A percentile compares a stretch with the other conserved stretches of the same genome.
These are phyloP conservation scores for Cantharis lateralis DNA, from an alignment of 2,888 invertebrate species.

Conservation along the genomic window DNA sequence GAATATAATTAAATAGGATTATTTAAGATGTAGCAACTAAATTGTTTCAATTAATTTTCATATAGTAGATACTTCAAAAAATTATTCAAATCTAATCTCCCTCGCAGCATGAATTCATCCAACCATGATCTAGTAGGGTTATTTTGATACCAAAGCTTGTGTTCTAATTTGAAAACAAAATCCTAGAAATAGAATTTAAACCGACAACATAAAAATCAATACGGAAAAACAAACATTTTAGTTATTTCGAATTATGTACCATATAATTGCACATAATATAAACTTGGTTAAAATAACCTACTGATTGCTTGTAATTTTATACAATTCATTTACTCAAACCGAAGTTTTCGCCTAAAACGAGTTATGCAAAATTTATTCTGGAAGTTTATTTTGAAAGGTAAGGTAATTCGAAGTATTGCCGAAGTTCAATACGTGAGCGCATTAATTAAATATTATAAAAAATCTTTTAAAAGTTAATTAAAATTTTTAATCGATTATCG, in stretches of 20 bases:
- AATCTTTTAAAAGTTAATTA: not conserved
- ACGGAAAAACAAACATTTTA: not conserved
- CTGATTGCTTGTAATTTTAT: not conserved
- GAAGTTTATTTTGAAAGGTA: not conserved
- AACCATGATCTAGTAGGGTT: not conserved
- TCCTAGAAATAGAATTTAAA: not conserved
- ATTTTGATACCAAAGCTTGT: not conserved
- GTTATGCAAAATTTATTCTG: not conserved
- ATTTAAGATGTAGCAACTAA: not conserved
- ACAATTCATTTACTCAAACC: not conserved
- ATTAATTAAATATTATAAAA: not conserved
- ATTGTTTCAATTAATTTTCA: not conserved
- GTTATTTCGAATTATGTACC: not conserved
- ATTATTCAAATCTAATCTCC: not conserved
- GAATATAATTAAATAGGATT: not conserved
- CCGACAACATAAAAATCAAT: not conserved
- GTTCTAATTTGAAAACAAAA: not conserved
- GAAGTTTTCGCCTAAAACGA: not conserved
- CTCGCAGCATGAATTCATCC: not conserved
- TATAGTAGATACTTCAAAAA: not conserved
- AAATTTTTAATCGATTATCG: not conserved
- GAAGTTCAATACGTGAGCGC: not conserved
- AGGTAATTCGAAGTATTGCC: not conserved
- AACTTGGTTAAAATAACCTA: not conserved
- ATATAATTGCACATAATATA: not conserved